Base-by-base conservation (phyloP, 2,797 vertebrate genomes). In the Anniella stebbinsi region DNA sequence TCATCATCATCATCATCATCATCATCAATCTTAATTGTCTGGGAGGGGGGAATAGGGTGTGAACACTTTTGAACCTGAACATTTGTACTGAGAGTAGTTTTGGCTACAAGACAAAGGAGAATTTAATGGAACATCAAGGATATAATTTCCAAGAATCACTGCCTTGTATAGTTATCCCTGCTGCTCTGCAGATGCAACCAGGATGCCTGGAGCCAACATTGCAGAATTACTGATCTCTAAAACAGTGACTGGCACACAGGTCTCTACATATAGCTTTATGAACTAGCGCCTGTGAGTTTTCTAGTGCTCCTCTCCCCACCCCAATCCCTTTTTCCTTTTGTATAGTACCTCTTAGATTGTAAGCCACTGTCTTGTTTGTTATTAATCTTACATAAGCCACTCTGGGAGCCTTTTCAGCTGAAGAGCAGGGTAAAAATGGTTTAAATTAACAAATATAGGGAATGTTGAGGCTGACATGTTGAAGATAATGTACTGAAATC, bases 161-260 rank as follows among this genome's bases (percentile, higher is more conserved):
- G 81, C 92, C 89, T 90, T 78, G 28, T 89, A 92, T 93, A 94
- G 94, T 92, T 81, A 84, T 95, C 95, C 93, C 86, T 90, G 93
- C 94, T 96, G 92, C 89, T 95, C 91, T 81, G 87, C n/a, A 94
- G 91, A 95, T 94, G 93, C 89, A 94, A 94, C 75, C 92, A 72
- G 85, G 92, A 84, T 81, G 93, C 93, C 93, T 1, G 0, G 88
- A 94, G 94, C 92, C 93, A 94, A 92, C 93, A 89, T 88, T n/a
- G 90, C 84, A 88, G 41, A 94, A 94, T 30, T 13, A 90, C 87
- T 90, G 93, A 93, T 91, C 91, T 93, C 91, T 91, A 87, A 89
- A 94, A 92, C 54, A 67, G 38, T 51, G 63, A 86, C 60, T 67
- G 67, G 36, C 93, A 88, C 85, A 78, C 38, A 87, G 75, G 85